Conservation (phyloP, 2,888 invertebrate genomes). For the Meiosimyza platycephala region DNA sequence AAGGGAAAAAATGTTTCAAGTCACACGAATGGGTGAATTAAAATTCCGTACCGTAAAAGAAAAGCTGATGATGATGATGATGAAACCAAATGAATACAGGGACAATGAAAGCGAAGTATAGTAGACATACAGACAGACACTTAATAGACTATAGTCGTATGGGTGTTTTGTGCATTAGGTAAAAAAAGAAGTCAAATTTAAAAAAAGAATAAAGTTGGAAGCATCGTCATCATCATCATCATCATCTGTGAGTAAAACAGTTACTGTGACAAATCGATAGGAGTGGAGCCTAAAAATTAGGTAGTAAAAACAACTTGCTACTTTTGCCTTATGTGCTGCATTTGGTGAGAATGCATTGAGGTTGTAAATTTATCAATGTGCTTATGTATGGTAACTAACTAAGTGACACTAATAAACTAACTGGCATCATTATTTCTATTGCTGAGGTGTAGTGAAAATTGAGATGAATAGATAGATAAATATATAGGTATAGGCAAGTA, state of each 20-base stretch:
- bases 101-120: no score
- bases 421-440: no score
- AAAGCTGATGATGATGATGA: no score
- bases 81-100: no score
- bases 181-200: slow-evolving; percentile 21
- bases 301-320: not conserved
- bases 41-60: no score
- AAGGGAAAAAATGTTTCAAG: slow-evolving; percentile 21
- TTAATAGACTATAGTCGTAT: slow-evolving; percentile 6
- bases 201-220: slow-evolving; percentile 32
- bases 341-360: slow-evolving; percentile 7
- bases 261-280: slow-evolving; percentile 48
- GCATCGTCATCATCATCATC: not conserved
- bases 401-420: no score
- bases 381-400: not conserved
- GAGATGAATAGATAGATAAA: no score
- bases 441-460: no score
- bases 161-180: not conserved
- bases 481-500: no score
- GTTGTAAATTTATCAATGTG: not conserved
- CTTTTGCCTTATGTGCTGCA: not conserved
- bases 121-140: slow-evolving; percentile 8
- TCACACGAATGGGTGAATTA: slow-evolving; percentile 20
- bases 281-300: slow-evolving; percentile 23
- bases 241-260: slow-evolving; percentile 33